Base-by-base conservation (phyloP, 2,797 vertebrate genomes). In the Eulemur rubriventer region DNA sequence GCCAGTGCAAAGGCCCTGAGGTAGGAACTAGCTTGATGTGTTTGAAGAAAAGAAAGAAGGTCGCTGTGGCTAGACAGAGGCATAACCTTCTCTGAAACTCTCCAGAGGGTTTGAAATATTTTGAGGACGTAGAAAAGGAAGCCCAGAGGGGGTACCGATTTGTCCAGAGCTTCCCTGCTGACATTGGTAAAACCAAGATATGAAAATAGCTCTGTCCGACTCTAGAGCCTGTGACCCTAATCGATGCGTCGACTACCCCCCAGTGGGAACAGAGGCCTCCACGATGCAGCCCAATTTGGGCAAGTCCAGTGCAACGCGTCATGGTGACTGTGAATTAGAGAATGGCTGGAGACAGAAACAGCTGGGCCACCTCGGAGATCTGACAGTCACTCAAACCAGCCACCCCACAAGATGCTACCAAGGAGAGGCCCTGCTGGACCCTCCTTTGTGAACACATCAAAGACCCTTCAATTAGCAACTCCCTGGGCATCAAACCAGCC, bases 201-300 rank as follows among this genome's bases (percentile, higher is more conserved):
- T 12, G 30, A 75, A 73, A 33, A 17, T 1, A 55, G 24, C 1
- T 82, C 50, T 46, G 22, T 30, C n/a, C 59, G 41, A 76, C 41
- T 65, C 50, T 22, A 3, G 4, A 72, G n/a, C 5, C 41, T 17
- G 9, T 18, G 43, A 22, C 18, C 38, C 28, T 65, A 65, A 80
- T 2, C 30, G 30, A 57, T 1, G 6, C 35, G 17, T 16, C 26
- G 30, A 46, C 0, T 2, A 8, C 26, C 6, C 48, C 57, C 38
- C 30, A 28, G 33, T 12, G 33, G 57, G 41, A 92, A 12, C 80
- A 11, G 33, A 30, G 75, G 6, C 6, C 43, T 38, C 46, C 30
- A 7, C 0, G 4, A 50, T 0, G 3, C 38, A 26, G 59, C 38
- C 17, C 52, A 35, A 3, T 4, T 1, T 69, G 38, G 16, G 0